Percentiles rank a stretch among this genome's conserved stretches.
These are phyloP conservation scores for Cyclopterus lumpus DNA, from an alignment of 2,797 vertebrate species.

Conservation along the genomic window DNA sequence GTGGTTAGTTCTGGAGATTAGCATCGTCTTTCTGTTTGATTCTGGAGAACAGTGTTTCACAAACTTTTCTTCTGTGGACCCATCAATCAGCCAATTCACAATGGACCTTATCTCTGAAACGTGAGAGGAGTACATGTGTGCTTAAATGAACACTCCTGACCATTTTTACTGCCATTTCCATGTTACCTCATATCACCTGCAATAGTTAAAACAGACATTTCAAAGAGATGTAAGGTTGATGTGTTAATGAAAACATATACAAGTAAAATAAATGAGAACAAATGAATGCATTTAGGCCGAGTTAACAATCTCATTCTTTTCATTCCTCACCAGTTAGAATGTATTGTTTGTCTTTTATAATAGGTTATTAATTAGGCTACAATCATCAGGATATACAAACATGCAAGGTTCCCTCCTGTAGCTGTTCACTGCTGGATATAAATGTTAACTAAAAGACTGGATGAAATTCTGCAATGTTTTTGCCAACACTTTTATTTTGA, in stretches of 20 bases:
- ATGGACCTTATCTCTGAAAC: neutral
- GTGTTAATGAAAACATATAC: neutral
- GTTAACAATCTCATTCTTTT: neutral
- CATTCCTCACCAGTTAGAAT: neutral
- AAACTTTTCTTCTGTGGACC: too few relatives aligned
- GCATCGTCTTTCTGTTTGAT: neutral
- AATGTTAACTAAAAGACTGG: too few relatives aligned
- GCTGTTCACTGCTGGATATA: too few relatives aligned
- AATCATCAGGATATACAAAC: neutral
- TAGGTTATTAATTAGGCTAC: neutral
- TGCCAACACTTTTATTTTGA: neutral
- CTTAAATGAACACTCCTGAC: neutral
- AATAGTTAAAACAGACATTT: neutral
- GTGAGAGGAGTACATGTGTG: neutral
- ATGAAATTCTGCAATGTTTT: too few relatives aligned
- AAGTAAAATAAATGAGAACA: too few relatives aligned
- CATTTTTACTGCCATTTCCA: neutral
- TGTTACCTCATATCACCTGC: neutral
- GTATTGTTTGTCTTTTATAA: neutral
- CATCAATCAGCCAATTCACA: too few relatives aligned
- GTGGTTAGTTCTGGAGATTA: neutral
- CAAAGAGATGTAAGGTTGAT: neutral
- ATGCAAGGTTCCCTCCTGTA: too few relatives aligned
- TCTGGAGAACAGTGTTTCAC: neutral
- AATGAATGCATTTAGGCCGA: neutral